Percentiles rank a stretch among this genome's conserved stretches.
phyloP scores from a whole-genome alignment of 2,888 invertebrate genomes.

The Drosophila fulvimacula region DNA sequence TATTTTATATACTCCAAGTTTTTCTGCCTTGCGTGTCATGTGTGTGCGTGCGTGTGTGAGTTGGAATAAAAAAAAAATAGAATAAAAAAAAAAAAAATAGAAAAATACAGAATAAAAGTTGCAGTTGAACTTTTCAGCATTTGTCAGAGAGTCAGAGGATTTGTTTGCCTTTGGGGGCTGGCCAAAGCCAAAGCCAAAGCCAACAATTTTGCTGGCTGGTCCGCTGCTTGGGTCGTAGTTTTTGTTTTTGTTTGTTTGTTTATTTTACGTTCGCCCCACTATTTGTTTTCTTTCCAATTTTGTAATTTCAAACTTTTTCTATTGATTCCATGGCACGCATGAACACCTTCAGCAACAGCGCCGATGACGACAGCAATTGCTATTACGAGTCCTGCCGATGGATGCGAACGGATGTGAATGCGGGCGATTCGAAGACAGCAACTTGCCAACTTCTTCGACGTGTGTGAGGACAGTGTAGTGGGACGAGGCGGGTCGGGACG shows the following conservation, averaged over 20 bases:
- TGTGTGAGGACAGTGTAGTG: background rate
- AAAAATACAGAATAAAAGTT: conserved; percentile 49
- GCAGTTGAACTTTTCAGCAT: conserved; percentile 76
- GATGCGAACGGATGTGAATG: conserved; percentile 42
- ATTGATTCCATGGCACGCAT: conserved; percentile 79
- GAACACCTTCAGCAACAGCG: conserved; percentile 74
- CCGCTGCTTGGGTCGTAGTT: conserved; percentile 28
- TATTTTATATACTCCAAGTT: conserved; percentile 40
- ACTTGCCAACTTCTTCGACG: conserved; percentile 62
- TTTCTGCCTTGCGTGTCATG: conserved; percentile 22
- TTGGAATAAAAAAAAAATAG: conserved; percentile 17
- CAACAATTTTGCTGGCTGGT: conserved; percentile 57
- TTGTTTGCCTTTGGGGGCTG: conserved; percentile 73
- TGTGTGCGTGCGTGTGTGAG: conserved; percentile 11
- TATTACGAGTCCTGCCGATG: conserved; percentile 33
- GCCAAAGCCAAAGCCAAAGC: conserved; percentile 49
- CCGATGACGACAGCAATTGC: conserved; percentile 65
- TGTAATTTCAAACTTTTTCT: conserved; percentile 79
- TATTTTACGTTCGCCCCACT: conserved; percentile 63
- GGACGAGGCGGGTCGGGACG: background rate
- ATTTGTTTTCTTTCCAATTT: conserved; percentile 80
- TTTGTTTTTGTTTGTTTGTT: conserved; percentile 44
- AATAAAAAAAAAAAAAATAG: background rate
- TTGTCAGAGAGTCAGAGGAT: conserved; percentile 79
- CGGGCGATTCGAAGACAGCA: conserved; percentile 46